Percentiles rank a stretch among this genome's conserved stretches.
Evolutionary conservation across 2,888 invertebrate genomes (phyloP).

Genomic region (Amphipyra berbera): DNA sequence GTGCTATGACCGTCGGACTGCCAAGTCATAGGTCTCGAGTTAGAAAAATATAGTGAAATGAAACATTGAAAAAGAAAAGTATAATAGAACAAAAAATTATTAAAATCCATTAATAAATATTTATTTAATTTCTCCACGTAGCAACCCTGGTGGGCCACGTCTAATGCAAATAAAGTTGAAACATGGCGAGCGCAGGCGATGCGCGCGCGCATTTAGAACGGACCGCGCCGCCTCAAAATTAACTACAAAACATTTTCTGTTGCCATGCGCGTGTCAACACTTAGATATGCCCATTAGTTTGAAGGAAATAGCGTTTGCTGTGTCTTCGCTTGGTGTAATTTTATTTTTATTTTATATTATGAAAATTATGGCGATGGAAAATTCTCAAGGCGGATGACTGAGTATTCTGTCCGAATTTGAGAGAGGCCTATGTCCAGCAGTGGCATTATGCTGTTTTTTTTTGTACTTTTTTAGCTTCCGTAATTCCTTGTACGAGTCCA

Average conservation of each 20-base stretch:
- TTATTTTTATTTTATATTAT: background rate
- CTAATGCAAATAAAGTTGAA: conserved; percentile 65
- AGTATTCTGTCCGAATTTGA: no score
- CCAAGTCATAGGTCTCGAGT: no score
- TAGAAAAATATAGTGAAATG: no score
- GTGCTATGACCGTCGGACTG: no score
- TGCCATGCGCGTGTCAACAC: conserved; percentile 54
- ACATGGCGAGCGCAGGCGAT: conserved; percentile 37
- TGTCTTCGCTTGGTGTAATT: conserved; percentile 4
- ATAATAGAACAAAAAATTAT: background rate
- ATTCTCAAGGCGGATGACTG: no score
- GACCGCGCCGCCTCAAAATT: conserved; percentile 56
- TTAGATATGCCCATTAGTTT: conserved; percentile 45
- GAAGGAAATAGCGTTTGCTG: conserved; percentile 35
- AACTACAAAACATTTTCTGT: conserved; percentile 51
- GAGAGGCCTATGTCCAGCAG: no score
- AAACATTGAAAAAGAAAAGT: no score
- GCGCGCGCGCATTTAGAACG: conserved; percentile 61
- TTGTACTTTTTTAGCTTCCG: no score
- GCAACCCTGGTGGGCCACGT: conserved; percentile 61
- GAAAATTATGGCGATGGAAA: background rate
- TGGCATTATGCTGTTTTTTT: no score
- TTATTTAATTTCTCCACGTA: background rate
- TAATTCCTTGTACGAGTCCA: no score
- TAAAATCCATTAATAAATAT: background rate